Percentiles rank a stretch among this genome's conserved stretches.
These are phyloP conservation scores for Characodon lateralis DNA, from an alignment of 2,797 vertebrate genomes.

Conservation along the genomic window DNA sequence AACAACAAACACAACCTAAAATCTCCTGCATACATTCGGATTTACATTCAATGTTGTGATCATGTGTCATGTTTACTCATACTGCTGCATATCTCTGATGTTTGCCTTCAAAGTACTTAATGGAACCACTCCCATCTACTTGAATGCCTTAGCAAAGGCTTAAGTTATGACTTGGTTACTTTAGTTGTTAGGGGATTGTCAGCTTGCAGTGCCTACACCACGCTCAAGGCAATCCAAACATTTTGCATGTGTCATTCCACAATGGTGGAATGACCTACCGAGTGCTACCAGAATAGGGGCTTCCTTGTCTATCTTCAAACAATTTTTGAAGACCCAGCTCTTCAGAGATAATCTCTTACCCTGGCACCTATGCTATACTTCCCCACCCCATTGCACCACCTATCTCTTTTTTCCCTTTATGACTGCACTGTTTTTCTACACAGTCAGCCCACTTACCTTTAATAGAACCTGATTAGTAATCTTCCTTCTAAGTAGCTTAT, in stretches of 20 bases:
- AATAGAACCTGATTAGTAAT: not conserved
- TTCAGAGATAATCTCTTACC: not conserved
- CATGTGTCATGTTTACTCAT: not conserved
- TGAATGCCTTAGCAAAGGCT: not conserved
- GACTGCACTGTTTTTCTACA: not conserved
- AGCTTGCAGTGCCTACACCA: not conserved
- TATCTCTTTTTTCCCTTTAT: not conserved
- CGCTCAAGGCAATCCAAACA: not conserved
- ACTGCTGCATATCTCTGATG: not conserved
- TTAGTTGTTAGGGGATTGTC: not conserved
- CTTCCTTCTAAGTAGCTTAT: not conserved
- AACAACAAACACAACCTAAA: not conserved
- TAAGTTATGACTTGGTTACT: not conserved
- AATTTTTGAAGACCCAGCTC: not conserved
- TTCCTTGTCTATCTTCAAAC: not conserved
- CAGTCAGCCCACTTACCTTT: not conserved
- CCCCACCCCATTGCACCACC: not conserved
- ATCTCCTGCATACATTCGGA: not conserved
- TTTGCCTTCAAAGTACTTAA: not conserved
- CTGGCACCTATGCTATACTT: not conserved
- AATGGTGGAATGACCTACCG: no score
- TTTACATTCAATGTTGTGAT: not conserved
- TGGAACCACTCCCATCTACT: not conserved
- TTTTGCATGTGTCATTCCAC: not conserved
- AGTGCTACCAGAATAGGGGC: not conserved